Evolutionary conservation across 2,797 vertebrate genomes (phyloP), one percentile per base, ranked within the genome.

Genomic region (Manis pentadactyla): DNA sequence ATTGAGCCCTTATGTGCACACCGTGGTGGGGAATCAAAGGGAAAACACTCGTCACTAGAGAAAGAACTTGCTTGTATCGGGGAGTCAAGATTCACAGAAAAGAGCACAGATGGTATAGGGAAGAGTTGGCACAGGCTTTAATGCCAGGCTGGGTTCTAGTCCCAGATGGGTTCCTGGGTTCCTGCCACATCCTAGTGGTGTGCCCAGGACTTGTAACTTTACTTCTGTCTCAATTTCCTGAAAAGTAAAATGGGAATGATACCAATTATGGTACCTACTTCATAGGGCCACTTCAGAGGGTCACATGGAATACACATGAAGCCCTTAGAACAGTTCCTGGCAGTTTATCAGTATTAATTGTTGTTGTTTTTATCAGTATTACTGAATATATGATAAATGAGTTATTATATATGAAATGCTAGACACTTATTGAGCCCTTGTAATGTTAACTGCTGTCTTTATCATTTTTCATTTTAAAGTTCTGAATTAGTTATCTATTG

Each of bases 31-130:
- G 25, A 37, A n/a, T 29, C 86, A 64, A 23, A 63, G 55, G 64
- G 10, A 18, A 74, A 90, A 69, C 51, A 27, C 57, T 59, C 21
- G 57, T 49, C 29, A 3, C 77, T 7, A 37, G 13, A 37, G 55
- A 69, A 42, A 29, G 37, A 42, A 53, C 29, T 49, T 6, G 18
- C 19, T 37, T 23, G 29, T 25, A 12, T 1, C 2, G 2, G 6
- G 15, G 42, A 85, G 34, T 10, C 4, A 2, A 29, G 73, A 27
- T 5, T 17, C 31, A 0, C 25, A 10, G 42, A 39, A 49, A 68
- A 37, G 11, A 17, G 66, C 19, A 14, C 29, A 31, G 10, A 25
- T 2, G 4, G 29, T 15, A 2, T 1, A 2, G 8, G 25, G 15
- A 10, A 6, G 9, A 27, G 25, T 3, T 81, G 9, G 5, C 55